Percentiles rank a stretch among this genome's conserved stretches.
These are phyloP conservation scores for Pseudopipra pipra DNA, from an alignment of 2,113 vertebrate genomes.

Conservation along the genomic window DNA sequence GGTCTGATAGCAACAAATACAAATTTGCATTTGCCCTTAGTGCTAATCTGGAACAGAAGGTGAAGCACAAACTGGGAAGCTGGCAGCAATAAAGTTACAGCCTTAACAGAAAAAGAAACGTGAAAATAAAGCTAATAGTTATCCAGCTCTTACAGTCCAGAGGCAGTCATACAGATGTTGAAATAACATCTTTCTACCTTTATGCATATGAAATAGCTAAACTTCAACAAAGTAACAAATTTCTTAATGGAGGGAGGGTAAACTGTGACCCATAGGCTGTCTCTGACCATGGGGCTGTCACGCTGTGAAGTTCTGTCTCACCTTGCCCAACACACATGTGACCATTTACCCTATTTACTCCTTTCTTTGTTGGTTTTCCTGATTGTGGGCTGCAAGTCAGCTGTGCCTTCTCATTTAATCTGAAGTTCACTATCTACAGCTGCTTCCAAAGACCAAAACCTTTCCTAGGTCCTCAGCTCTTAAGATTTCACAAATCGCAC, in stretches of 20 bases:
- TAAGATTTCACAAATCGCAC: background rate
- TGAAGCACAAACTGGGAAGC: background rate
- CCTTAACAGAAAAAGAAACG: background rate
- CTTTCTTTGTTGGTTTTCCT: background rate
- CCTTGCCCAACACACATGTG: background rate
- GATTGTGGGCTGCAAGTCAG: accelerated
- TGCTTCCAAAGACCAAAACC: background rate
- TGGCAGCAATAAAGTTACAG: background rate
- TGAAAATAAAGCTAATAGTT: background rate
- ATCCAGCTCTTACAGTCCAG: background rate
- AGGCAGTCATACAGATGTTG: background rate
- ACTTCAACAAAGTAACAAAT: background rate
- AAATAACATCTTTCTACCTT: background rate
- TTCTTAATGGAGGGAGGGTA: background rate
- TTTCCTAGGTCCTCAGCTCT: background rate
- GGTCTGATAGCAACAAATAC: background rate
- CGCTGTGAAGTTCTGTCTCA: accelerated
- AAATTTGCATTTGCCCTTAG: background rate
- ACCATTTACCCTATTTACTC: background rate
- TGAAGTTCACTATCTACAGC: background rate
- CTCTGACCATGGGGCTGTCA: background rate
- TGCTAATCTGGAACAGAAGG: background rate
- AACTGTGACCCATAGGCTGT: background rate
- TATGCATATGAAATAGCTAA: background rate
- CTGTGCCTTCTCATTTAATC: background rate